Conservation (phyloP, 2,888 invertebrate genomes). For the Eristalis pertinax region DNA sequence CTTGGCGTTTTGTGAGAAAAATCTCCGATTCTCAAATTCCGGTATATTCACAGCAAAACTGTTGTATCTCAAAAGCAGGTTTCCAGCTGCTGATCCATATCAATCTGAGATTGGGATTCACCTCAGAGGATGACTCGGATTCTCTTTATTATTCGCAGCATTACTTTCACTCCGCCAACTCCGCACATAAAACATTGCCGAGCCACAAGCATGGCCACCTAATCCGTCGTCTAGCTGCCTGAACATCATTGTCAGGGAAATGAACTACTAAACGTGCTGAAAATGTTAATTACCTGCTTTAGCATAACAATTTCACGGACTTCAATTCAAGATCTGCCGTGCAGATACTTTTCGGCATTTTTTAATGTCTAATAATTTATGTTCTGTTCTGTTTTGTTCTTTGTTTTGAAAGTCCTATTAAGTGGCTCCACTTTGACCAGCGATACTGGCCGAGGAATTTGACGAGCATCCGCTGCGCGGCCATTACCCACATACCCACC, state of each 20-base stretch:
- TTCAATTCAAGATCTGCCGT: constrained; percentile 1
- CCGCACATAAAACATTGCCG: neutral
- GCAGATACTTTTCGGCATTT: constrained; percentile 45
- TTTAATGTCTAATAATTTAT: constrained; percentile 41
- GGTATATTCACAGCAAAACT: neutral
- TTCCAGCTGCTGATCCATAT: neutral
- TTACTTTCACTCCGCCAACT: constrained; percentile 32
- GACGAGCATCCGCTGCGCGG: neutral
- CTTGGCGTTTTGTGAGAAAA: neutral
- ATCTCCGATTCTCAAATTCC: neutral
- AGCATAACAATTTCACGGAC: constrained; percentile 12
- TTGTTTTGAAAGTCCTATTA: neutral
- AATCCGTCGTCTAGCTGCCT: neutral
- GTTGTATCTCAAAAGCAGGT: neutral
- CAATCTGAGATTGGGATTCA: neutral
- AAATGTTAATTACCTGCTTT: constrained; percentile 29
- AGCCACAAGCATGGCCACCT: neutral
- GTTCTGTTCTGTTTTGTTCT: neutral
- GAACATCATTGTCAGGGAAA: neutral
- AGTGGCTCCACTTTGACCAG: neutral
- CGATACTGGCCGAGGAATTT: neutral
- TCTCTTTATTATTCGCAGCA: constrained; percentile 40
- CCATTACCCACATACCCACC: neutral
- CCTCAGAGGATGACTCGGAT: neutral
- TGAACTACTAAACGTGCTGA: constrained; percentile 23